Evolutionary conservation across 2,888 invertebrate species (phyloP).

Genomic region (Eueremaeus valkanovi): DNA sequence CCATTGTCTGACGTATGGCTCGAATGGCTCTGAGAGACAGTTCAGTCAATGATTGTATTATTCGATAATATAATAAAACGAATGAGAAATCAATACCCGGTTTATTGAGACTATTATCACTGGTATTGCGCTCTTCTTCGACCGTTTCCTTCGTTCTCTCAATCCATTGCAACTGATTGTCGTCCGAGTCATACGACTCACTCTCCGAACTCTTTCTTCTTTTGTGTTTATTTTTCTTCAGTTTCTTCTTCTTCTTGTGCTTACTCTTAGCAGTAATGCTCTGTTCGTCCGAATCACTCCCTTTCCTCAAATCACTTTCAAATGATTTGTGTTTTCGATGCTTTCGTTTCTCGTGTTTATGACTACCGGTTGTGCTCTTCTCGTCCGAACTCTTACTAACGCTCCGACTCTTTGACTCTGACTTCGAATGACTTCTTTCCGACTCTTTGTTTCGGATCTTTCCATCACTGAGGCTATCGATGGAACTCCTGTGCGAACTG

Average conservation of each 20-base stretch:
- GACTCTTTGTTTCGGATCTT: not conserved
- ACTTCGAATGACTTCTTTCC: not conserved
- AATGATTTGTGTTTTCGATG: not conserved
- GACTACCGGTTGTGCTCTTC: conserved; percentile 2
- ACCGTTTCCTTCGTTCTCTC: conserved; percentile 52
- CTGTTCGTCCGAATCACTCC: not conserved
- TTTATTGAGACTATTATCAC: not conserved
- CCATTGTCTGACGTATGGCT: not conserved
- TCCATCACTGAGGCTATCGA: not conserved
- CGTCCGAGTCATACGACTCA: conserved; percentile 42
- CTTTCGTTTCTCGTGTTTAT: not conserved
- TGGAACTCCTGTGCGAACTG: conserved; percentile 21
- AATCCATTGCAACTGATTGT: conserved; percentile 52
- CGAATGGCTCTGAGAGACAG: not conserved
- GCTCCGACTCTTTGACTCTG: too few relatives aligned
- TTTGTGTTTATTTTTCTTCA: conserved; percentile 42
- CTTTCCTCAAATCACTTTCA: not conserved
- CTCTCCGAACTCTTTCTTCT: conserved; percentile 41
- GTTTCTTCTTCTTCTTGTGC: conserved; percentile 37
- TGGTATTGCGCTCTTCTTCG: conserved; percentile 46
- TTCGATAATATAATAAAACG: not conserved
- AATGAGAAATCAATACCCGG: not conserved
- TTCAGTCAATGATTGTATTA: not conserved
- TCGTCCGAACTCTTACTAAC: not conserved
- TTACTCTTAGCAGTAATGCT: conserved; percentile 11